Conservation (phyloP, 2,888 invertebrate species). For the Vanessa cardui region DNA sequence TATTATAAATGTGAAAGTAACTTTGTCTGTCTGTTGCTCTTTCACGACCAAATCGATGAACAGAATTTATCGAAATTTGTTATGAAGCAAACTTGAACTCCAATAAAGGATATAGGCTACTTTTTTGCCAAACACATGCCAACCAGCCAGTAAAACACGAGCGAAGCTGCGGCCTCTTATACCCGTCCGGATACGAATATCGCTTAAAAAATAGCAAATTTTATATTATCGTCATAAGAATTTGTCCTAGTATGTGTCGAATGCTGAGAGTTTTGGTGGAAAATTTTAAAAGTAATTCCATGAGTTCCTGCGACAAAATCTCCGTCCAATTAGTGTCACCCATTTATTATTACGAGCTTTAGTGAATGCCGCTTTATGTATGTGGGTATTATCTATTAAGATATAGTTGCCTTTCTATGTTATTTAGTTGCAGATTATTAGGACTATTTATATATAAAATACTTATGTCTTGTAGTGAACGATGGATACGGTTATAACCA, state of each 20-base stretch:
- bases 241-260: slow-evolving; percentile 34
- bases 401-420: slow-evolving; percentile 26
- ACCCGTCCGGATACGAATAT: too few relatives aligned
- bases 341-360: slow-evolving; percentile 64
- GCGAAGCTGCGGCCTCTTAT: too few relatives aligned
- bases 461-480: not conserved
- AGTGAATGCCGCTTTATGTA: slow-evolving; percentile 29
- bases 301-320: slow-evolving; percentile 34
- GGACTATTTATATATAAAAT: not conserved
- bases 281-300: slow-evolving; percentile 43
- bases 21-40: too few relatives aligned
- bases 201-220: slow-evolving; percentile 4
- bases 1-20: too few relatives aligned
- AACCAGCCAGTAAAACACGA: too few relatives aligned
- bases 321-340: slow-evolving; percentile 71
- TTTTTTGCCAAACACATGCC: too few relatives aligned
- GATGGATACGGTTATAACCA: too few relatives aligned
- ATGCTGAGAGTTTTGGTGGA: slow-evolving; percentile 34
- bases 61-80: too few relatives aligned
- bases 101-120: too few relatives aligned
- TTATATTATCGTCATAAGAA: slow-evolving; percentile 22
- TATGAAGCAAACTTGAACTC: too few relatives aligned
- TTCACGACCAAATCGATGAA: too few relatives aligned
- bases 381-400: slow-evolving; percentile 36
- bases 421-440: slow-evolving; percentile 16